Conservation (phyloP, 2,888 invertebrate species). For the Drosophila atroscutellata region DNA sequence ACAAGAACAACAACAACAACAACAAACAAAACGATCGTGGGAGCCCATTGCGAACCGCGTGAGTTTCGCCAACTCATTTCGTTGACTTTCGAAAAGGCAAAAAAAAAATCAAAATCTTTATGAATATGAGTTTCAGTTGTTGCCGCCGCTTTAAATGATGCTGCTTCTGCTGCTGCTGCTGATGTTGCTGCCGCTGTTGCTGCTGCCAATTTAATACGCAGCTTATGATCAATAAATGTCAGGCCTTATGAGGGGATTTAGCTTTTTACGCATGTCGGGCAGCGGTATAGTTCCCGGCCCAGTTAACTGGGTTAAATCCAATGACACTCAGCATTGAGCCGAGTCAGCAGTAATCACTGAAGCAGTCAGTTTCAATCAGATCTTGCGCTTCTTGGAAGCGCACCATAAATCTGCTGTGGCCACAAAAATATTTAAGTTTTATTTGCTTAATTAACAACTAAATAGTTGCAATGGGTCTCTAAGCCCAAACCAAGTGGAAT, state of each 20-base stretch:
- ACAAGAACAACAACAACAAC: constrained; percentile 11
- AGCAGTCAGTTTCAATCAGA: constrained; percentile 21
- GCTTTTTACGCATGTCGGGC: constrained; percentile 46
- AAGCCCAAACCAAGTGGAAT: constrained; percentile 26
- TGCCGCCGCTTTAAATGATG: constrained; percentile 30
- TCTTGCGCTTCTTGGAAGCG: constrained; percentile 60
- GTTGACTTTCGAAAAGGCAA: constrained; percentile 48
- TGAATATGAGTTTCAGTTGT: constrained; percentile 49
- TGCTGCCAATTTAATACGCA: constrained; percentile 72
- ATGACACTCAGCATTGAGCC: constrained; percentile 13
- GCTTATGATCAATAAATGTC: constrained; percentile 81
- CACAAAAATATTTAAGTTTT: constrained; percentile 63
- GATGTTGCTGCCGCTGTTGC: constrained; percentile 24
- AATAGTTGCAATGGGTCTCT: constrained; percentile 60
- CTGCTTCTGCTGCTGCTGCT: constrained; percentile 26
- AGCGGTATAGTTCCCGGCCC: constrained; percentile 4
- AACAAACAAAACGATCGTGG: constrained; percentile 61
- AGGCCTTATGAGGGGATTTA: constrained; percentile 64
- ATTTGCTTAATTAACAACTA: constrained; percentile 78
- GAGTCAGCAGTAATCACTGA: constrained; percentile 16
- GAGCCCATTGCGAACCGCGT: constrained; percentile 54
- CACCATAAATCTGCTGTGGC: constrained; percentile 40
- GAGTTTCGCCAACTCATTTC: constrained; percentile 70
- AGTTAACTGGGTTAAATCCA: constrained; percentile 70
- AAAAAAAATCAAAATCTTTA: constrained; percentile 35